Conservation (phyloP, 2,797 vertebrate genomes). For the Anabas testudineus region DNA sequence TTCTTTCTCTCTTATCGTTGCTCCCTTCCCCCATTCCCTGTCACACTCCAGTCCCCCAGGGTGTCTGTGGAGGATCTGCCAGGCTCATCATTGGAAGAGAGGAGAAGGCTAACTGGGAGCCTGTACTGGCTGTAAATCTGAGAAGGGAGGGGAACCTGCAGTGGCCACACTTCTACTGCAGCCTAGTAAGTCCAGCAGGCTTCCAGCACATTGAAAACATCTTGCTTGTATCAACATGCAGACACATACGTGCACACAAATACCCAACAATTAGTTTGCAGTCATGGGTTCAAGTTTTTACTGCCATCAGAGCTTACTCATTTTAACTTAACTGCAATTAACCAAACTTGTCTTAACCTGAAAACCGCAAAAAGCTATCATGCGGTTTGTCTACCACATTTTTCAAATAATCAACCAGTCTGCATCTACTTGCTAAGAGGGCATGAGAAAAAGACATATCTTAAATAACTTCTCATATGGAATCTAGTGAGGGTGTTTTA, state of each 20-base stretch:
- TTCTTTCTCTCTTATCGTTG: neutral
- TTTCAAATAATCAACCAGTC: constrained; percentile 10
- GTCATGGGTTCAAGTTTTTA: constrained; percentile 32
- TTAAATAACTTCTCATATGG: neutral
- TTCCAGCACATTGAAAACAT: constrained; percentile 29
- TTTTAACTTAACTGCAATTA: constrained; percentile 41
- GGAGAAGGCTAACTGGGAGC: constrained; percentile 78
- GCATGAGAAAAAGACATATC: neutral
- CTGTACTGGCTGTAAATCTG: constrained; percentile 78
- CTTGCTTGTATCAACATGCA: constrained; percentile 39
- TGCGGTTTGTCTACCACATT: constrained; percentile 19
- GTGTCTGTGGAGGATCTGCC: constrained; percentile 80
- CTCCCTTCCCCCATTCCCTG: constrained; percentile 68
- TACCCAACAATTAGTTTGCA: constrained; percentile 25
- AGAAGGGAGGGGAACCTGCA: constrained; percentile 70
- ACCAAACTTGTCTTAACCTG: constrained; percentile 40
- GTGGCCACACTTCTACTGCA: constrained; percentile 66
- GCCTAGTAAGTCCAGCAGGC: constrained; percentile 54
- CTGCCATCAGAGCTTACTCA: constrained; percentile 28
- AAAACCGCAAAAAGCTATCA: constrained; percentile 17
- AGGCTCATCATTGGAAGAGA: constrained; percentile 79
- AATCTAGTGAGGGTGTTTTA: constrained; percentile 11
- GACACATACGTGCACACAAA: constrained; percentile 39
- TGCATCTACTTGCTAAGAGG: constrained; percentile 5
- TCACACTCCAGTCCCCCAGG: constrained; percentile 77